Evolutionary conservation across 2,888 invertebrate species (phyloP), one percentile per base, ranked within the genome.

Genomic region (Volucella inanis): DNA sequence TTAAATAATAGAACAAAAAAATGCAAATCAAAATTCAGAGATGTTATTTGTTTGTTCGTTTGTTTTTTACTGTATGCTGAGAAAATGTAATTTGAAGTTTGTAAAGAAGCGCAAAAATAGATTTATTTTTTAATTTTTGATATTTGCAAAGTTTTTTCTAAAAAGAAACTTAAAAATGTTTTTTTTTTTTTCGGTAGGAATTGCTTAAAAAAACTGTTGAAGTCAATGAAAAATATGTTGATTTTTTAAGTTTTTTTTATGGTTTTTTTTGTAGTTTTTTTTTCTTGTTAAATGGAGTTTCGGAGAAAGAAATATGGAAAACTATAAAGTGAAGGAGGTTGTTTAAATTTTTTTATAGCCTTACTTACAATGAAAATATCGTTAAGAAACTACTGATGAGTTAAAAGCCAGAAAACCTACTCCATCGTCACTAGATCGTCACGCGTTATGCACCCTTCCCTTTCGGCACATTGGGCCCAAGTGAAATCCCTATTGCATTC

Each of bases 1-100:
- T 75, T 76, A 65, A 78, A 31, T 45, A 45, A 50, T 67, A 59
- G 41, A 22, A 22, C 22, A 22, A 22, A 39, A 39, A 67, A 79
- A 71, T 75, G 68, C 64, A 76, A 84, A 76, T 67, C 11, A 76
- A 84, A 84, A 84, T 84, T 67, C 80, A 84, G 80, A 80, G 84
- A 84, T 80, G 84, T 71, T 70, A 12, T 57, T 39, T 70, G n/a
- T 47, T 68, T 22, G 15, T 75, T 57, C 0, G 4, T 61, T 41
- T 50, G n/a, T 64, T 12, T 45, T 39, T 11, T 64, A 45, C 38
- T 61, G 68, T 47, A 64, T 62, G 77, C 54, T 70, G 22, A 18
- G 18, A 22, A 54, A 70, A 49, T 22, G 61, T 43, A 39, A 72
- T 47, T 45, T 38, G 65, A 47, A 39, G 50, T 62, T 22, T 74